phyloP scores from a whole-genome alignment of 2,888 invertebrate species.

The Thalpophila matura region DNA sequence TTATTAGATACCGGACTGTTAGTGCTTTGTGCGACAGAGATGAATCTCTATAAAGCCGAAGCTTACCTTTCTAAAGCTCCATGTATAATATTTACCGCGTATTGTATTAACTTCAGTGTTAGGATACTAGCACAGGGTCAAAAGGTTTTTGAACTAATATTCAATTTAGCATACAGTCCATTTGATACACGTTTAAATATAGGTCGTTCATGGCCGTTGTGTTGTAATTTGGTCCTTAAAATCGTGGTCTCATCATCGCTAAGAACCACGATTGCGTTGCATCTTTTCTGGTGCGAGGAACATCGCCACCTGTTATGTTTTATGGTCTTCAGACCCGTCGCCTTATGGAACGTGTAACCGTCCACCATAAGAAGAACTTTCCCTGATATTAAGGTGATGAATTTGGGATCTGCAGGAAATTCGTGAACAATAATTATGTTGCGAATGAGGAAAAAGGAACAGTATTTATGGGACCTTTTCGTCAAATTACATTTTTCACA shows the following conservation, averaged over 20 bases:
- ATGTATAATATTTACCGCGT: no score
- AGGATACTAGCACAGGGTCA: no score
- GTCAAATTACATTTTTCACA: no score
- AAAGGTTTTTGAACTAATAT: no score
- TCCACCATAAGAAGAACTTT: conserved; percentile 38
- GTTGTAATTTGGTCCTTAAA: conserved; percentile 34
- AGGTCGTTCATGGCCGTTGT: conserved; percentile 51
- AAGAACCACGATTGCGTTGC: conserved; percentile 46
- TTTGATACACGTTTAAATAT: conserved; percentile 19
- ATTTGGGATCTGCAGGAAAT: conserved; percentile 35
- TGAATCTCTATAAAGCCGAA: no score
- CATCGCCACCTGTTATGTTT: conserved; percentile 52
- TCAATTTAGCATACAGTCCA: conserved; percentile 20
- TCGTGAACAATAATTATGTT: background rate
- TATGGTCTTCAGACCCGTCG: conserved; percentile 21
- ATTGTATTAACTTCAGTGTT: no score
- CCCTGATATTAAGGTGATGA: conserved; percentile 44
- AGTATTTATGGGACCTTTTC: no score
- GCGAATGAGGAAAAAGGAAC: background rate
- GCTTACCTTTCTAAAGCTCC: no score
- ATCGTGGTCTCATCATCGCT: conserved; percentile 27
- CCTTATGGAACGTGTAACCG: conserved; percentile 54
- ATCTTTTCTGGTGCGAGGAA: conserved; percentile 44
- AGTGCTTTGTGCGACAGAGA: no score
- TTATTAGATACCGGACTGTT: no score